These are phyloP conservation scores for Callaeas wilsoni DNA, from an alignment of 2,113 vertebrate species.

Conservation along the genomic window DNA sequence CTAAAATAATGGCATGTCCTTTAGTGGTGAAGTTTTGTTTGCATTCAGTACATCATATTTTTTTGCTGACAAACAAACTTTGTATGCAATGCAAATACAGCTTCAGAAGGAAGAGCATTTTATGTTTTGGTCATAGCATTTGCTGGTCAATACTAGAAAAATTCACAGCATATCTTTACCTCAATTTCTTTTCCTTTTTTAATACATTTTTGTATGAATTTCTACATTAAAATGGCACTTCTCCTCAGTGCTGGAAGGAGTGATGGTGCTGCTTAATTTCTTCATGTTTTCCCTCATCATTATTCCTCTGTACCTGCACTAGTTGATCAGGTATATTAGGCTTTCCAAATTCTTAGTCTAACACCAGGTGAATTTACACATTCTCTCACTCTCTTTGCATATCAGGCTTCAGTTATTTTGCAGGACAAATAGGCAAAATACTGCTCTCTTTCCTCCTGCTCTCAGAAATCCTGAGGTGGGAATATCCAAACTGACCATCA, in stretches of 20 bases:
- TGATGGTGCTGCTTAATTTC: background rate
- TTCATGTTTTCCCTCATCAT: background rate
- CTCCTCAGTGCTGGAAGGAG: background rate
- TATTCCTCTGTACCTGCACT: background rate
- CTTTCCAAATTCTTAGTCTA: background rate
- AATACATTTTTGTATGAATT: background rate
- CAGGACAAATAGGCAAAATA: background rate
- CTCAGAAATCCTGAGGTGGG: background rate
- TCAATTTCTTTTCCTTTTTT: background rate
- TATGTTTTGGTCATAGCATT: background rate
- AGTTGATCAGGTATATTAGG: background rate
- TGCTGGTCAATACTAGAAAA: background rate
- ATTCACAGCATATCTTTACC: background rate
- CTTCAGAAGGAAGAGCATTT: background rate
- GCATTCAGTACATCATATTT: background rate
- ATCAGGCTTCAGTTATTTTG: background rate
- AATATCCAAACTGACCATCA: background rate
- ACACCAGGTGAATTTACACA: background rate
- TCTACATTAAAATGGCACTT: background rate
- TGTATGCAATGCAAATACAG: background rate
- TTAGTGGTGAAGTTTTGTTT: background rate
- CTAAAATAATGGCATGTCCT: background rate
- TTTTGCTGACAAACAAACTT: background rate
- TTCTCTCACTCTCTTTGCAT: background rate
- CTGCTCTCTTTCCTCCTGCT: background rate